These are phyloP conservation scores for Harpalus rubripes DNA, from an alignment of 2,888 invertebrate genomes.

Conservation along the genomic window DNA sequence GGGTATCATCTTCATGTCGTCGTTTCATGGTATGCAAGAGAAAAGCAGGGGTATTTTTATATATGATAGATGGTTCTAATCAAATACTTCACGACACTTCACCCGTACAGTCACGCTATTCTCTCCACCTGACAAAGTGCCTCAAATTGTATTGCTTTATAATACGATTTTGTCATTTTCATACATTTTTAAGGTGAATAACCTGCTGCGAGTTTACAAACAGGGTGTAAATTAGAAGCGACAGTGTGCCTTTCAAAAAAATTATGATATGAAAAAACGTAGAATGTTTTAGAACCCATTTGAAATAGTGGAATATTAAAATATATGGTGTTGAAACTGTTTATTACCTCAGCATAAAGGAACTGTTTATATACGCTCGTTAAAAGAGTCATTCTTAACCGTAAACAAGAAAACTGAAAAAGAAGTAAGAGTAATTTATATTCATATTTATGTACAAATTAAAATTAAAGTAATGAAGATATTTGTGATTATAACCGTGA, in stretches of 20 bases:
- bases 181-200: not conserved
- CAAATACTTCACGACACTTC: slow-evolving; percentile 19
- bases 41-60: not conserved
- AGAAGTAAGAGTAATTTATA: too few species aligned
- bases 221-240: not conserved
- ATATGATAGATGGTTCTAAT: slow-evolving; percentile 35
- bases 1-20: slow-evolving; percentile 8
- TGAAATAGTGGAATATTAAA: too few species aligned
- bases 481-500: too few species aligned
- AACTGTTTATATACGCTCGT: too few species aligned
- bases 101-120: slow-evolving; percentile 2
- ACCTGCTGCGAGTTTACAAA: not conserved
- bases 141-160: slow-evolving; percentile 18
- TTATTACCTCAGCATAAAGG: too few species aligned
- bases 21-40: not conserved
- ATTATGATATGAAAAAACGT: too few species aligned
- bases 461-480: too few species aligned
- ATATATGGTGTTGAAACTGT: too few species aligned
- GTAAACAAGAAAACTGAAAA: too few species aligned
- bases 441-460: too few species aligned
- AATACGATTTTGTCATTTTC: slow-evolving; percentile 27
- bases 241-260: not conserved
- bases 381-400: too few species aligned
- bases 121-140: not conserved
- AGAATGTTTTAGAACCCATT: too few species aligned